Conservation (phyloP, 2,888 invertebrate genomes). For the Molanna angustata region DNA sequence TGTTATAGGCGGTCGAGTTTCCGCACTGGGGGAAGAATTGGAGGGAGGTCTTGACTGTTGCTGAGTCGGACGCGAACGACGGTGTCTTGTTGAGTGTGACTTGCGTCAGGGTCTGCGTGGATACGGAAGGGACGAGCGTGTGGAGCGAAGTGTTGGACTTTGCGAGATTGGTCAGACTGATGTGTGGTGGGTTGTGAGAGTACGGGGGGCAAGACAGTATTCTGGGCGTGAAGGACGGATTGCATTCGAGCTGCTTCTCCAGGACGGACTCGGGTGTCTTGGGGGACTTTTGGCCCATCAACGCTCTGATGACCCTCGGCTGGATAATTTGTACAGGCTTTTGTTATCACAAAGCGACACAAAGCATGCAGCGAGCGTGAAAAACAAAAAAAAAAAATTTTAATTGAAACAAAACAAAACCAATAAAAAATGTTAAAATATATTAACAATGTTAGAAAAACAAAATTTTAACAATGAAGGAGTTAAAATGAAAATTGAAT, state of each 20-base stretch:
- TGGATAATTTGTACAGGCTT: conserved; percentile 60
- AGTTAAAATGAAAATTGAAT: not conserved
- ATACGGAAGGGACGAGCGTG: conserved; percentile 43
- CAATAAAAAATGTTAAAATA: no score
- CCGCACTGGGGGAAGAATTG: conserved; percentile 43
- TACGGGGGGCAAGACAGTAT: conserved; percentile 49
- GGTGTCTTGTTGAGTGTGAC: conserved; percentile 37
- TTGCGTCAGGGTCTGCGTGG: conserved; percentile 45
- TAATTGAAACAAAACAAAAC: no score
- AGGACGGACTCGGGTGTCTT: conserved; percentile 46
- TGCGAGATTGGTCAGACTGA: conserved; percentile 24
- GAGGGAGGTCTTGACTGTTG: conserved; percentile 46
- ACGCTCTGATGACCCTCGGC: conserved; percentile 51
- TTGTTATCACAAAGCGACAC: conserved; percentile 40
- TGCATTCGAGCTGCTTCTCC: conserved; percentile 51
- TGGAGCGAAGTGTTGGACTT: conserved; percentile 27
- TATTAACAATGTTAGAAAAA: no score
- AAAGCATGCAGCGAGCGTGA: conserved; percentile 43
- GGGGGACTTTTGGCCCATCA: conserved; percentile 41
- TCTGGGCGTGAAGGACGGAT: conserved; percentile 52
- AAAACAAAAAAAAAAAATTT: no score
- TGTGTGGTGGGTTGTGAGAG: conserved; percentile 37
- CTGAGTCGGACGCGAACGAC: conserved; percentile 36
- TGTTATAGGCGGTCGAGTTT: conserved; percentile 43
- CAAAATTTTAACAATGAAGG: not conserved